Conservation (phyloP, 2,797 vertebrate genomes). For the Harpagifer antarcticus region DNA sequence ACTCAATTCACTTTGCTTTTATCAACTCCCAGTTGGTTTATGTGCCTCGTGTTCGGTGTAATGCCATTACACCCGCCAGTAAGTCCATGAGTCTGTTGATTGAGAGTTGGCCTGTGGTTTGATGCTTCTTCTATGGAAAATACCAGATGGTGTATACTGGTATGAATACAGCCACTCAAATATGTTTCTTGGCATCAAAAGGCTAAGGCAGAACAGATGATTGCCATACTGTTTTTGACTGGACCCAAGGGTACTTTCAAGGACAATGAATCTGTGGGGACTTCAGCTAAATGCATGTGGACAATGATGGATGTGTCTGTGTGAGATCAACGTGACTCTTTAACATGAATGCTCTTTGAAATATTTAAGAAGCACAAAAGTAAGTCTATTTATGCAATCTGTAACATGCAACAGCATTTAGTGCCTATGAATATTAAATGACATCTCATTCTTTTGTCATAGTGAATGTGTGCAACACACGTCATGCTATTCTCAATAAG, state of each 20-base stretch:
- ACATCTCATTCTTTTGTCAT: constrained; percentile 9
- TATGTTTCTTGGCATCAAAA: constrained; percentile 47
- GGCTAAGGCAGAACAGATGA: constrained; percentile 62
- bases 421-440: constrained; percentile 37
- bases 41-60: constrained; percentile 21
- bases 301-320: constrained; percentile 54
- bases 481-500: constrained; percentile 35
- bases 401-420: constrained; percentile 15
- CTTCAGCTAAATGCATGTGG: constrained; percentile 42
- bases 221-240: constrained; percentile 64
- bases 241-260: constrained; percentile 47
- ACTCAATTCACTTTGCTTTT: constrained; percentile 29
- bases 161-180: constrained; percentile 58
- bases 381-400: constrained; percentile 15
- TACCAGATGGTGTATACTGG: constrained; percentile 51
- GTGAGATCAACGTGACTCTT: constrained; percentile 27
- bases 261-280: constrained; percentile 55
- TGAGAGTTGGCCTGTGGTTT: constrained; percentile 40
- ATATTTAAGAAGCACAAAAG: constrained; percentile 3
- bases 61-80: constrained; percentile 14
- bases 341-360: constrained; percentile 55
- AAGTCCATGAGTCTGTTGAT: constrained; percentile 32
- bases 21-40: constrained; percentile 19
- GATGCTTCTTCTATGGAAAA: constrained; percentile 23
- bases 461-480: constrained; percentile 23